Percentiles rank a stretch among this genome's conserved stretches.
phyloP scores from a whole-genome alignment of 2,113 vertebrate genomes.

The Ctenodactylus gundi region DNA sequence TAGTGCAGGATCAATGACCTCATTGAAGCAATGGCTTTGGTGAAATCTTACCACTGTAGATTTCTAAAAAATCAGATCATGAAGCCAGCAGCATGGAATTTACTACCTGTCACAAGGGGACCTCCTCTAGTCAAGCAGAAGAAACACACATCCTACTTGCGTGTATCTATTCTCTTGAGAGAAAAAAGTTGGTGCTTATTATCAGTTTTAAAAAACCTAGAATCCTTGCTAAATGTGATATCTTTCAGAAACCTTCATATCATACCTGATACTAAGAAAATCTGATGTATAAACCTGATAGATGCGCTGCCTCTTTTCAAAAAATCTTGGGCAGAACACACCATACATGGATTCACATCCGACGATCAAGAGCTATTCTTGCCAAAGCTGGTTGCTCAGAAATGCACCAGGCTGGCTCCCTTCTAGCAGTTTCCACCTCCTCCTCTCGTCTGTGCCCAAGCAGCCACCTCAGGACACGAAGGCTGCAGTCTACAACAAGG shows the following conservation, averaged over 20 bases:
- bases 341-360: background rate
- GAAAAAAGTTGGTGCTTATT: background rate
- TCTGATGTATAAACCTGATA: background rate
- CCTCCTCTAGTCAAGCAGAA: background rate
- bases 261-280: background rate
- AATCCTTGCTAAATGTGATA: background rate
- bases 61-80: background rate
- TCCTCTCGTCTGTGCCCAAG: background rate
- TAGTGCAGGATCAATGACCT: constrained; percentile 35
- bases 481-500: too few species aligned
- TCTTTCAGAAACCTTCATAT: background rate
- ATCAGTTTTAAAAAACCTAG: constrained; percentile 12
- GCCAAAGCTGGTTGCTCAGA: too few species aligned
- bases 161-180: background rate
- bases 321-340: background rate
- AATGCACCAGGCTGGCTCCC: background rate
- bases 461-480: background rate
- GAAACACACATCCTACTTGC: background rate
- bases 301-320: background rate
- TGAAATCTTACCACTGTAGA: background rate
- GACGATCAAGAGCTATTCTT: background rate
- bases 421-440: background rate
- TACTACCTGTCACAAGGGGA: background rate
- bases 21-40: background rate
- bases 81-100: background rate